Base-by-base conservation (phyloP, 2,797 vertebrate species). In the Enteromius unitaeniatus region DNA sequence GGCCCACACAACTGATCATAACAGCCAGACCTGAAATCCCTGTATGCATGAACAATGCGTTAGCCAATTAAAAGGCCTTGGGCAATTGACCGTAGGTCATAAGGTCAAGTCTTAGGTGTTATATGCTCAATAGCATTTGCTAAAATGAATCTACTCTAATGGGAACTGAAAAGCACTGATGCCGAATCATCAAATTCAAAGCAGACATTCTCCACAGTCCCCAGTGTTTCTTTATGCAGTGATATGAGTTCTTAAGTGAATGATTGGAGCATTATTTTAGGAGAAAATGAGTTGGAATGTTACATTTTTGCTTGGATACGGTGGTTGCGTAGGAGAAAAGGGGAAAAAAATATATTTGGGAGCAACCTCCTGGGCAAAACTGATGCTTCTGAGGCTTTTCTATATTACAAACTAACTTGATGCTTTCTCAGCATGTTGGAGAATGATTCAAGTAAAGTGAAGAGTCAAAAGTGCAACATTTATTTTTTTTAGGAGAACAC, bases 341-440 rank as follows among this genome's bases (percentile, higher is more conserved):
- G 37, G 31, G 34, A 14, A 60, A 58, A n/a, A 72, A 45, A n/a
- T 6, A 45, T 45, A 45, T 45, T 13, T 45, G 42, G 42, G 42
- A 45, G 10, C 73, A 73, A 67, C 37, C 81, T 77, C 73, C 11
- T 67, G 72, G 72, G 81, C 65, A 78, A 83, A 77, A 78, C 64
- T 23, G 26, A 60, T 21, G 40, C 55, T 83, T 77, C 37, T 70
- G 69, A 78, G 51, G 37, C 64, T 70, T 9, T 7, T 28, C 13
- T 75, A 45, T 53, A 75, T 49, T 55, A 58, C 62, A 77, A 67
- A 82, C 64, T 68, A 28, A n/a, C 7, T 68, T 69, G 26, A 69
- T 53, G 60, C 81, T 31, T 55, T 75, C 60, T 82, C 73, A 76
- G 81, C 47, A 76, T 53, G 11, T 40, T 34, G 5, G 14, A 74